Percentiles rank a stretch among this genome's conserved stretches.
These are phyloP conservation scores for Molossus alvarezi DNA, from an alignment of 2,797 vertebrate species.

Conservation along the genomic window DNA sequence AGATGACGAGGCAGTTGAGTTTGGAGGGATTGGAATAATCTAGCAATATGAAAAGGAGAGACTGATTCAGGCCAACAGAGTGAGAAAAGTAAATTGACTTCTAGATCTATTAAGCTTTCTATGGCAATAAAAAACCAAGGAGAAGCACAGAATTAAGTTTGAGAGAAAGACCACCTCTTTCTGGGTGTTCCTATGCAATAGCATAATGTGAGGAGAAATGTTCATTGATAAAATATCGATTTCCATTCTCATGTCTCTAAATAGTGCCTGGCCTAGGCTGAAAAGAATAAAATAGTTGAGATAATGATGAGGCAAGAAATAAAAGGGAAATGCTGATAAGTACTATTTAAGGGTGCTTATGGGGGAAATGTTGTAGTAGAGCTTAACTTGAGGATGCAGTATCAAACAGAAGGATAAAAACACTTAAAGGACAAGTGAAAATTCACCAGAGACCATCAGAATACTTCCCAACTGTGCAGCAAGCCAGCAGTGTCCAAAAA, in stretches of 20 bases:
- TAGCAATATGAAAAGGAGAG: neutral
- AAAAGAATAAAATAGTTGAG: slow-evolving; percentile 15
- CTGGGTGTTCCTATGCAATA: neutral
- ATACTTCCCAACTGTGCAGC: neutral
- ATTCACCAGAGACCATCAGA: neutral
- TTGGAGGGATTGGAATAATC: neutral
- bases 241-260: neutral
- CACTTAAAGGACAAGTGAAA: neutral
- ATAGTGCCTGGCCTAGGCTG: neutral
- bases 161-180: neutral
- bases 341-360: neutral
- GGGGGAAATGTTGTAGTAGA: neutral
- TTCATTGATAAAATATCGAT: neutral
- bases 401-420: neutral
- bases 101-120: neutral
- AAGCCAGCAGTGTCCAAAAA: neutral
- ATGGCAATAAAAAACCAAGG: neutral
- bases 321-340: neutral
- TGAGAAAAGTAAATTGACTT: neutral
- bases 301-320: neutral
- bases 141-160: slow-evolving; percentile 17
- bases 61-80: neutral
- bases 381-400: neutral
- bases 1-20: neutral
- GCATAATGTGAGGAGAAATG: neutral